Base-by-base conservation (phyloP, 2,797 vertebrate species). In the Acropternis orthonyx region DNA sequence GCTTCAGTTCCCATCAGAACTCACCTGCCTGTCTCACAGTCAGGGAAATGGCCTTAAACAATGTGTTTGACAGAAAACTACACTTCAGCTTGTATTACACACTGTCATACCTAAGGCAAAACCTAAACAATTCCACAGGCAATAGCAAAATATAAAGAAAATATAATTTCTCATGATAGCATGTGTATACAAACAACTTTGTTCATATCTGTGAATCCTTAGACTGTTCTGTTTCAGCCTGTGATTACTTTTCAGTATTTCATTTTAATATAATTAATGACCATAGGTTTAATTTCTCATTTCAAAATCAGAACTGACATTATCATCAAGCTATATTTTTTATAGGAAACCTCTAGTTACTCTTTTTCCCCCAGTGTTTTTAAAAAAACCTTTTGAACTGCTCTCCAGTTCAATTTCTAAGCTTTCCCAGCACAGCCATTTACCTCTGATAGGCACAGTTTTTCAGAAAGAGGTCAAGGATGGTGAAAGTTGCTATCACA, bases 401-500 rank as follows among this genome's bases (percentile, higher is more conserved):
- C 54, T 80, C 61, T 71, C 41, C 74, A 56, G 10, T 22, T n/a
- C 63, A 48, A 20, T 71, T 82, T 65, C 80, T 77, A 71, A 48
- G 86, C 65, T 93, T 95, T 92, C 91, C 75, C 88, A 93, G 88
- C 75, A 85, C 77, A 71, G 54, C 37, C 85, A 85, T 91, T 96
- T 95, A 63, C 94, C 96, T 94, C 93, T 87, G 92, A 88, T 87
- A 65, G 81, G 88, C 88, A 51, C 28, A n/a, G 68, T 67, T 88
- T 96, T 93, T 93, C 87, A 87, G 61, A 83, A 72, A 34, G 77
- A 84, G 95, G 93, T 95, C 94, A 95, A 96, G 92, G 96, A 96
- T 93, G 92, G 80, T 93, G 93, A 94, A 96, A 96, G 95, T 95
- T 95, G 93, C 93, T 95, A 95, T 96, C 92, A 82, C 94, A 94